Evolutionary conservation across 2,113 vertebrate genomes (phyloP).

Genomic region (Phodopus roborovskii): DNA sequence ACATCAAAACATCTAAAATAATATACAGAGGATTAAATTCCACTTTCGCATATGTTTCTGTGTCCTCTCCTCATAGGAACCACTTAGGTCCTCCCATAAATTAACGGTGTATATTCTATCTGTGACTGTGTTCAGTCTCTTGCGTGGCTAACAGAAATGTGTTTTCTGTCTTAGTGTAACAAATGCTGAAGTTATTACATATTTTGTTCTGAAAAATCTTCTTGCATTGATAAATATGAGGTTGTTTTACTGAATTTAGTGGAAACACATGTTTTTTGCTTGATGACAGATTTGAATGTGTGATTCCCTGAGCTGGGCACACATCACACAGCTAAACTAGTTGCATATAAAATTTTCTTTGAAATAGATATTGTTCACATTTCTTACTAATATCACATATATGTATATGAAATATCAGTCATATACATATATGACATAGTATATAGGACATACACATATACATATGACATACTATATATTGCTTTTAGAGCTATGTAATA

Average conservation of each 20-base stretch:
- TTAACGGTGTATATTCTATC: neutral
- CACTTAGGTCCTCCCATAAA: neutral
- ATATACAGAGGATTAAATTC: neutral
- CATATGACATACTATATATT: neutral
- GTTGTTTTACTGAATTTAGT: neutral
- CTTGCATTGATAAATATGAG: neutral
- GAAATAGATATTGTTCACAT: neutral
- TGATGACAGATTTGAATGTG: neutral
- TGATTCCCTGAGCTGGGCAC: neutral
- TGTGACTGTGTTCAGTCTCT: neutral
- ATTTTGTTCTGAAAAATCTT: neutral
- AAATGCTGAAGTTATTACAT: neutral
- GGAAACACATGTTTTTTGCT: neutral
- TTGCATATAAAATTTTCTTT: neutral
- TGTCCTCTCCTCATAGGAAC: too few relatives aligned
- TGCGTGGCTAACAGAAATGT: neutral
- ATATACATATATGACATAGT: neutral
- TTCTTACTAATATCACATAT: neutral
- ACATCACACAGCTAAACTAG: neutral
- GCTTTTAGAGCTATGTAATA: neutral
- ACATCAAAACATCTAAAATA: neutral
- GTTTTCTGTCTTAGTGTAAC: neutral
- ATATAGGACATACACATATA: too few relatives aligned
- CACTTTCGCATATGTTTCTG: neutral
- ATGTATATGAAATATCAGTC: too few relatives aligned